A percentile compares a stretch with the other conserved stretches of the same genome.
These are phyloP conservation scores for Chymomyza caudatula DNA, from an alignment of 2,888 invertebrate species.

Conservation along the genomic window DNA sequence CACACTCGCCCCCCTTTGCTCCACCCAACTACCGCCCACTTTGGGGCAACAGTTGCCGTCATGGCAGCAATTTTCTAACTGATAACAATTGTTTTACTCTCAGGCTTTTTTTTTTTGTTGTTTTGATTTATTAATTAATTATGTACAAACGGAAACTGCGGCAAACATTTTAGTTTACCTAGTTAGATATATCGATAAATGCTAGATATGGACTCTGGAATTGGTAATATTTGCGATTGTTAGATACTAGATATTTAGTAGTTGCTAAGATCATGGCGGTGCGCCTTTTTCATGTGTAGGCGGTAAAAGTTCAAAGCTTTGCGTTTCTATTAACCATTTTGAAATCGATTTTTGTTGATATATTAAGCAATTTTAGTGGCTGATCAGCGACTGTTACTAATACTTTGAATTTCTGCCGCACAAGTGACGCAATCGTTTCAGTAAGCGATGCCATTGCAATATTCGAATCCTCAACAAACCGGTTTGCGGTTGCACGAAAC, in stretches of 20 bases:
- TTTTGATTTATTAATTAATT: constrained; percentile 73
- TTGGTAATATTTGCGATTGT: background rate
- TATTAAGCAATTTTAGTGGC: background rate
- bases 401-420: background rate
- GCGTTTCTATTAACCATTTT: background rate
- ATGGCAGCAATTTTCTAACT: constrained; percentile 18
- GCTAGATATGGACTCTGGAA: background rate
- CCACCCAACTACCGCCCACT: background rate
- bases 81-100: constrained; percentile 27
- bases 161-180: background rate
- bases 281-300: background rate
- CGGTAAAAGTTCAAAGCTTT: background rate
- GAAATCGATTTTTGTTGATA: background rate
- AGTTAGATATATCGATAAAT: background rate
- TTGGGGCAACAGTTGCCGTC: background rate
- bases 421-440: background rate
- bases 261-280: background rate
- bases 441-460: background rate
- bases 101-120: constrained; percentile 29
- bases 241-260: background rate
- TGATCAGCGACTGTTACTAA: background rate
- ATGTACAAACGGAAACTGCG: constrained; percentile 61
- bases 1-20: constrained; percentile 4
- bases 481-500: no score
- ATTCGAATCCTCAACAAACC: no score